phyloP scores from a whole-genome alignment of 2,888 invertebrate species.

The Andrena bucephala region DNA sequence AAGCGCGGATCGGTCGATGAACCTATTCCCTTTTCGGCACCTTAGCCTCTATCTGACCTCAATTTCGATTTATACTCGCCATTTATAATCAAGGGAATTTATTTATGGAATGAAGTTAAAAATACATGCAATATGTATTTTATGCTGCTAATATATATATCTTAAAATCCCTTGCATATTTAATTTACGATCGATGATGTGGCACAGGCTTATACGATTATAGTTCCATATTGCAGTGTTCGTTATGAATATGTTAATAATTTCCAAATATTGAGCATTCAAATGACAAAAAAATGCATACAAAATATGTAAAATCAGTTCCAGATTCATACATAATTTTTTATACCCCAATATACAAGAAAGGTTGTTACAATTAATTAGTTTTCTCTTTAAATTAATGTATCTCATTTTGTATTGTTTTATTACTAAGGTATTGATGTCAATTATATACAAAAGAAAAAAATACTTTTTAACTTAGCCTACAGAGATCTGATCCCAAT shows the following conservation, averaged over 20 bases:
- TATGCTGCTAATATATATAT: not conserved
- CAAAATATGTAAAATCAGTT: not conserved
- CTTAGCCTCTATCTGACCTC: not conserved
- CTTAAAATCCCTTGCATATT: not conserved
- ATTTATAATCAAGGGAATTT: not conserved
- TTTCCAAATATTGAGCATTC: not conserved
- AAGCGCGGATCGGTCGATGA: conserved; percentile 34
- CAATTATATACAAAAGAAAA: too few relatives aligned
- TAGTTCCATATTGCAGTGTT: not conserved
- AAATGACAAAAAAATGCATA: not conserved
- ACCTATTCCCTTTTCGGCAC: conserved; percentile 1
- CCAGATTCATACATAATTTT: not conserved
- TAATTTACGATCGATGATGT: not conserved
- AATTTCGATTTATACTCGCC: not conserved
- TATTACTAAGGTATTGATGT: too few relatives aligned
- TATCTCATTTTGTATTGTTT: too few relatives aligned
- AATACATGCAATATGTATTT: not conserved
- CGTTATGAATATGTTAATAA: not conserved
- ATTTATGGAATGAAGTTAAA: not conserved
- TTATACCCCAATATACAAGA: not conserved
- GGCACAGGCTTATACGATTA: not conserved
- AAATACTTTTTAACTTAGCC: too few relatives aligned
- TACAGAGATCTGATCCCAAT: too few relatives aligned
- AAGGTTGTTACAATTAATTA: too few relatives aligned
- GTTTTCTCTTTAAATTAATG: too few relatives aligned